Conservation (phyloP, 2,113 vertebrate genomes). For the Acrocephalus arundinaceus region DNA sequence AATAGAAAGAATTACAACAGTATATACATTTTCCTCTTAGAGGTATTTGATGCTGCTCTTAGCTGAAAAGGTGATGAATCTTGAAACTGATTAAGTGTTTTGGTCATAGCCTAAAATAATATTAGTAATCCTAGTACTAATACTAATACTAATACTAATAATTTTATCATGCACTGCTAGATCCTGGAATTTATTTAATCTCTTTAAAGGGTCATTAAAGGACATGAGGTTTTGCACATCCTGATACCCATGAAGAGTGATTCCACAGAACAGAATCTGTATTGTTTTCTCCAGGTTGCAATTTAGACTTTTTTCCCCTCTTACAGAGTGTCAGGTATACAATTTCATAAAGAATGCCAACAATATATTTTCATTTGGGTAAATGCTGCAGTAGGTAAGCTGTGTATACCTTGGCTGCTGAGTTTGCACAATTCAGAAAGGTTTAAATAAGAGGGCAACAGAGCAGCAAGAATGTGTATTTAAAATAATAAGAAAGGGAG, state of each 20-base stretch:
- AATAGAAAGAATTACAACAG: background rate
- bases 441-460: constrained; percentile 2
- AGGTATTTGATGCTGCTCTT: background rate
- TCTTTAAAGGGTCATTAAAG: background rate
- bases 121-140: background rate
- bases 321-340: background rate
- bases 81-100: background rate
- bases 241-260: background rate
- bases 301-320: background rate
- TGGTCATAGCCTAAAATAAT: background rate
- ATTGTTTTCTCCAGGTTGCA: background rate
- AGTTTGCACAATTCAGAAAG: background rate
- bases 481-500: background rate
- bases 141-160: background rate
- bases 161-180: background rate
- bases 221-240: background rate
- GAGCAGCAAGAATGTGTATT: background rate
- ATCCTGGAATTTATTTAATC: background rate
- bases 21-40: background rate
- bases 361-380: background rate
- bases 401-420: background rate
- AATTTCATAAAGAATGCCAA: background rate
- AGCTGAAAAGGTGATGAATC: background rate
- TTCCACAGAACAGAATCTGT: background rate
- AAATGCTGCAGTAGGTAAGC: background rate